A percentile compares a stretch with the other conserved stretches of the same genome.
Conservation (phyloP, 92 coral and sea anemone species). For the Umimayanthus chanpuru region DNA sequence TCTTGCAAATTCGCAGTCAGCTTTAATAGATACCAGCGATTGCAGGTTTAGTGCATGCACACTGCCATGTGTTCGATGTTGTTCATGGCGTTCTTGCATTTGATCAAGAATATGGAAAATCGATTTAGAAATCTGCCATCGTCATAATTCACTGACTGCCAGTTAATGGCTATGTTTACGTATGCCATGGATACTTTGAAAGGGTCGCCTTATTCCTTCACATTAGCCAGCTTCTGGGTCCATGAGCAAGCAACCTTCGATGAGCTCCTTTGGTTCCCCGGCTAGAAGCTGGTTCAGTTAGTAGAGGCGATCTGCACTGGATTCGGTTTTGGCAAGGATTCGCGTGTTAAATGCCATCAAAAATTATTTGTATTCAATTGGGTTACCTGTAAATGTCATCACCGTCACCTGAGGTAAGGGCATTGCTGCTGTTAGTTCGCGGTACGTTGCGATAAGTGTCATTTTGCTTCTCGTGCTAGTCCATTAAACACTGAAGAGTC, state of each 20-base stretch:
- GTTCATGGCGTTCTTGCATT: slow-evolving; percentile 60
- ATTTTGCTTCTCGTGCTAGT: slow-evolving; percentile 52
- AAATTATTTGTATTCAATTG: slow-evolving; percentile 56
- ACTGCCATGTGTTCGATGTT: slow-evolving; percentile 46
- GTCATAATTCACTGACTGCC: slow-evolving; percentile 53
- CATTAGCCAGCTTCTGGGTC: too few species aligned
- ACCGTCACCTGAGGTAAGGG: slow-evolving; percentile 65
- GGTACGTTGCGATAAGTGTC: slow-evolving; percentile 51
- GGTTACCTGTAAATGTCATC: slow-evolving; percentile 57
- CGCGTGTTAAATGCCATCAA: slow-evolving; percentile 68
- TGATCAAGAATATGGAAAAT: slow-evolving; percentile 48
- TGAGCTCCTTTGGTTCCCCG: neutral
- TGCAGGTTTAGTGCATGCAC: slow-evolving; percentile 70
- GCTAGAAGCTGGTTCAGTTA: neutral
- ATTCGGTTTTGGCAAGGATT: slow-evolving; percentile 18
- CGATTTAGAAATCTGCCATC: slow-evolving; percentile 39
- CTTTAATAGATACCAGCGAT: slow-evolving; percentile 54
- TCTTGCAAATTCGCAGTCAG: slow-evolving; percentile 53
- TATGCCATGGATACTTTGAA: slow-evolving; percentile 59
- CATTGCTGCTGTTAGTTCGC: slow-evolving; percentile 59
- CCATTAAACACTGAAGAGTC: neutral
- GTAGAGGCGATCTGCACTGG: neutral
- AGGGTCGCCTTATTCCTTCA: neutral
- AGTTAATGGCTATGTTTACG: slow-evolving; percentile 45
- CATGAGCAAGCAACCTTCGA: too few species aligned